Evolutionary conservation across 1,140 invertebrate species (phyloP), one percentile per base, ranked within the genome.

Genomic region (Wiebesia pumilae): DNA sequence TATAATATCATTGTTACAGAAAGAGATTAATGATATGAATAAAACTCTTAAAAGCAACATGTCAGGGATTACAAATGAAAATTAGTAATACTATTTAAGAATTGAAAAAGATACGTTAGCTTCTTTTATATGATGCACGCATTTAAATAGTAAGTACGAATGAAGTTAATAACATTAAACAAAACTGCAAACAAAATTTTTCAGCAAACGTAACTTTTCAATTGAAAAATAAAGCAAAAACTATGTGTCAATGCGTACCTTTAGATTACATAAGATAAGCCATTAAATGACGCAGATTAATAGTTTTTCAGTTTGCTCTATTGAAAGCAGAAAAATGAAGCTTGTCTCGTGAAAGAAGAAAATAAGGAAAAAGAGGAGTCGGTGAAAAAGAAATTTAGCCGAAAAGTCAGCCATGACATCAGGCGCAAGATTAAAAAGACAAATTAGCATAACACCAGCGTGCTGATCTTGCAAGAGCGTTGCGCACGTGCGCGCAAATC

Each of bases 401-500:
- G 87, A 87, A 85, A 89, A 77, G 62, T 84, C 89, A 80, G 87
- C 86, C 87, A 85, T 88, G 90, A 87, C 77, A 85, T 85, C 84
- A 58, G 84, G 84, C 88, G 88, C 85, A 89, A 91, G 90, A 91
- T 92, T 92, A 91, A 92, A 81, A 91, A 91, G 88, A 88, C 81
- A 91, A 91, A 92, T 92, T 92, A 91, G 91, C 91, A 91, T 92
- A 92, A 92, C 91, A 90, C 88, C 89, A 90, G 87, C 88, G 86
- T 88, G 88, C 87, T 58, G 73, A 84, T 84, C 58, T 84, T 67
- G 40, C 81, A 14, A 7, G 51, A 30, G 47, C 21, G 65, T 71
- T 51, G 73, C 40, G 83, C 77, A 80, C 84, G 84, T 80, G 77
- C 47, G 84, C 65, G n/a, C 33, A 21, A 33, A 0, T 83, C 43